Evolutionary conservation across 2,888 invertebrate species (phyloP).

Genomic region (Lasioglossum villosulum): DNA sequence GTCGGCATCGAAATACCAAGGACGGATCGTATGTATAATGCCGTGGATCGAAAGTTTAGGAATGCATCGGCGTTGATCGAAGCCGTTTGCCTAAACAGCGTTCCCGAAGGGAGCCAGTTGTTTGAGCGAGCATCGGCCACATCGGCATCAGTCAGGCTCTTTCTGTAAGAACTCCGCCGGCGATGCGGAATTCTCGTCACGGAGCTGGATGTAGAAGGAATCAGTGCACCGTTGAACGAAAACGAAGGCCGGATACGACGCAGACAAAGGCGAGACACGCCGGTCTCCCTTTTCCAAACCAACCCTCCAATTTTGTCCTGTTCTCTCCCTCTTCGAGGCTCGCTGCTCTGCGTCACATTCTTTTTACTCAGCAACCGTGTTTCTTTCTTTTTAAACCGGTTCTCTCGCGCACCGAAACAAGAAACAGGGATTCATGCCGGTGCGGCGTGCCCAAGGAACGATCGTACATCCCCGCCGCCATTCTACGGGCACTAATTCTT

Average conservation of each 20-base stretch:
- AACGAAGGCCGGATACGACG: conserved; percentile 56
- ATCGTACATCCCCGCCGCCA: conserved; percentile 3
- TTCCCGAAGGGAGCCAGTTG: conserved; percentile 14
- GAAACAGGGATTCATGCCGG: conserved; percentile 7
- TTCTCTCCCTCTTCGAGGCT: neutral
- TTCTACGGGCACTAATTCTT: conserved; percentile 36
- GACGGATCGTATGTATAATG: neutral
- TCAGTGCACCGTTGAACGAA: conserved; percentile 67
- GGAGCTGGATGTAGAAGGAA: conserved; percentile 63
- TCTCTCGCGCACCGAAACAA: neutral
- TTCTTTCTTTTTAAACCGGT: neutral
- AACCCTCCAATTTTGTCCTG: conserved; percentile 61
- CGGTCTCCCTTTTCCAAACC: conserved; percentile 45
- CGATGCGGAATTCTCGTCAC: conserved; percentile 69
- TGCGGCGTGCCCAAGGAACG: neutral
- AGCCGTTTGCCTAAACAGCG: conserved; percentile 33
- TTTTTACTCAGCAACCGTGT: neutral
- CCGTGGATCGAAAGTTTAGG: neutral
- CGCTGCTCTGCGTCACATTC: neutral
- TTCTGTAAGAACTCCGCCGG: neutral
- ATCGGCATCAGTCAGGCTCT: neutral
- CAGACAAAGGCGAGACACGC: conserved; percentile 64
- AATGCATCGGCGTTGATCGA: conserved; percentile 23
- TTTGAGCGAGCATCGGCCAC: neutral
- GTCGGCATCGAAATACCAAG: neutral